A percentile compares a stretch with the other conserved stretches of the same genome.
These are phyloP conservation scores for Melanostigma gelatinosum DNA, from an alignment of 2,113 vertebrate species.

Conservation along the genomic window DNA sequence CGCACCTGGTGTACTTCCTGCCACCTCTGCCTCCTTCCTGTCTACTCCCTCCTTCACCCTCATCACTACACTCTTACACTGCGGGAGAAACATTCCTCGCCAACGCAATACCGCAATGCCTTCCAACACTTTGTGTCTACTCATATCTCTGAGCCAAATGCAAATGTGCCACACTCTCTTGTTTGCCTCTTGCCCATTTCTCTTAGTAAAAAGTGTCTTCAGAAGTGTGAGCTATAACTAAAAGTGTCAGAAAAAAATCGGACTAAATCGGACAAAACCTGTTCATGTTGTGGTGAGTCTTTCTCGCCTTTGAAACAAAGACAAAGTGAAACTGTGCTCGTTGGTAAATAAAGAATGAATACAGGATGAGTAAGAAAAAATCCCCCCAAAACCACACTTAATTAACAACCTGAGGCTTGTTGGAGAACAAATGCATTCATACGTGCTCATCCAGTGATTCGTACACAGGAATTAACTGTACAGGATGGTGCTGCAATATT, in stretches of 20 bases:
- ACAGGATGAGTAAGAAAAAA: slow-evolving; percentile 35
- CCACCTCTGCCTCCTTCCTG: slow-evolving; percentile 17
- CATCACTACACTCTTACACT: slow-evolving; percentile 12
- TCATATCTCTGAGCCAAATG: slow-evolving; percentile 59
- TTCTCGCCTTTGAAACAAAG: slow-evolving; percentile 61
- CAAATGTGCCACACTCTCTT: slow-evolving; percentile 43
- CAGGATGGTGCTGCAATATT: slow-evolving; percentile 6
- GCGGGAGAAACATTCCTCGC: slow-evolving; percentile 39
- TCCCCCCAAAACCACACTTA: background rate
- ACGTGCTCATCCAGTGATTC: background rate
- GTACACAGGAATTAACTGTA: background rate
- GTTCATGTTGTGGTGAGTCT: slow-evolving; percentile 62
- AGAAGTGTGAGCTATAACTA: slow-evolving; percentile 47
- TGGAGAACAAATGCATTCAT: slow-evolving; percentile 6
- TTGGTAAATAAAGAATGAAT: slow-evolving; percentile 49
- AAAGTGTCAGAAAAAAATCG: slow-evolving; percentile 33
- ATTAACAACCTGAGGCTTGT: slow-evolving; percentile 1
- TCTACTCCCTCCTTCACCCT: slow-evolving; percentile 16
- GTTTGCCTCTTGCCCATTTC: slow-evolving; percentile 42
- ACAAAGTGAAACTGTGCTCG: slow-evolving; percentile 54
- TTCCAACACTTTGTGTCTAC: slow-evolving; percentile 60
- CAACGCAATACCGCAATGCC: slow-evolving; percentile 45
- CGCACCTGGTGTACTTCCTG: slow-evolving; percentile 73
- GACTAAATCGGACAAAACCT: slow-evolving; percentile 54
- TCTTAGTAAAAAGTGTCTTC: slow-evolving; percentile 38